Evolutionary conservation across 2,888 invertebrate genomes (phyloP).

Genomic region (Diarsia dahlii): DNA sequence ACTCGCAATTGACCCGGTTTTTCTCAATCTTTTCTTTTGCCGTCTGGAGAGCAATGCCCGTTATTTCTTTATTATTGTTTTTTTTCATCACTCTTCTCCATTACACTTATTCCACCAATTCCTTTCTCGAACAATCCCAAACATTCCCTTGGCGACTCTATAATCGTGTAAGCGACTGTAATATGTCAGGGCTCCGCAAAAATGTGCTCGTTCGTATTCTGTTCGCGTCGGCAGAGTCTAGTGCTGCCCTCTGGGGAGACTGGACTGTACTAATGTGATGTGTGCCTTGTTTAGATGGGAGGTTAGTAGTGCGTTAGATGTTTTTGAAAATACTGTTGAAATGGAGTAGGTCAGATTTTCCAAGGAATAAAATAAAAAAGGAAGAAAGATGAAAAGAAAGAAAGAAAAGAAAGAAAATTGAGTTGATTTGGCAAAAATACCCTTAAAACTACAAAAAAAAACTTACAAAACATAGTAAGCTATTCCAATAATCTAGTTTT

Average conservation of each 20-base stretch:
- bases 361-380: no score
- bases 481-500: not conserved
- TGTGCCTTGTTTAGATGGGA: constrained; percentile 35
- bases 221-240: constrained; percentile 37
- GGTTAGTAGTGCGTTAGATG: not conserved
- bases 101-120: not conserved
- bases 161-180: constrained; percentile 60
- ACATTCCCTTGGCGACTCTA: constrained; percentile 31
- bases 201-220: constrained; percentile 58
- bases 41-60: not conserved
- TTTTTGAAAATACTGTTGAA: not conserved
- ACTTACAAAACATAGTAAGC: no score
- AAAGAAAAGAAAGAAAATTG: no score
- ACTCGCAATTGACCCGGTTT: not conserved
- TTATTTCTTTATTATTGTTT: not conserved
- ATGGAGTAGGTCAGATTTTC: no score
- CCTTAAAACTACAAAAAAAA: no score
- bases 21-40: not conserved
- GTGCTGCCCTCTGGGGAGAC: constrained; percentile 51
- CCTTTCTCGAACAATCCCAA: constrained; percentile 16
- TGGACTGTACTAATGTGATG: constrained; percentile 46
- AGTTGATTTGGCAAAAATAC: no score
- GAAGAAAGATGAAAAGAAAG: no score
- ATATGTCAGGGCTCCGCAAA: constrained; percentile 52
- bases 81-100: constrained; percentile 4